Percentiles rank a stretch among this genome's conserved stretches.
These are phyloP conservation scores for Protobothrops flavoviridis DNA, from an alignment of 2,113 vertebrate genomes.

Conservation along the genomic window DNA sequence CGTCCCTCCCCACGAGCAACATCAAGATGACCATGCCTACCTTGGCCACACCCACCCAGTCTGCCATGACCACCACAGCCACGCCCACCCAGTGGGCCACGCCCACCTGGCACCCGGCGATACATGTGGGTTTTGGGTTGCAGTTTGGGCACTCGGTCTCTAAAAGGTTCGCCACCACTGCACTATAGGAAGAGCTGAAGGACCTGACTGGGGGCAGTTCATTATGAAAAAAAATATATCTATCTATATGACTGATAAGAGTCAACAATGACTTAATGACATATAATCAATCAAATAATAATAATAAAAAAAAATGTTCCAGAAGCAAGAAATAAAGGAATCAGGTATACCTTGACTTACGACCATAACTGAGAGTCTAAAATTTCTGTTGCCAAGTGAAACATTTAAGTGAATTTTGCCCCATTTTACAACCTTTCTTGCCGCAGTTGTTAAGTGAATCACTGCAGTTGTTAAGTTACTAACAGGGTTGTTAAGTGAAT, in stretches of 20 bases:
- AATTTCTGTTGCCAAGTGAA: not conserved
- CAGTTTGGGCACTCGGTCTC: no score
- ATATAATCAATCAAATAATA: not conserved
- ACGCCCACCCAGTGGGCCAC: no score
- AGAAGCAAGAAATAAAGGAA: not conserved
- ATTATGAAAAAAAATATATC: not conserved
- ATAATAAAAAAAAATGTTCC: not conserved
- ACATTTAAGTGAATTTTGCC: not conserved
- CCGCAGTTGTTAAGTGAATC: not conserved
- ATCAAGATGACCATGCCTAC: no score
- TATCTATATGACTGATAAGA: not conserved
- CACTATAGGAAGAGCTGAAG: not conserved
- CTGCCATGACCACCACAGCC: no score
- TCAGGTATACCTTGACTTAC: not conserved
- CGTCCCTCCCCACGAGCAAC: no score
- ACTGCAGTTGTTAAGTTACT: not conserved
- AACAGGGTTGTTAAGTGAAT: not conserved
- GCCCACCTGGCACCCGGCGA: no score
- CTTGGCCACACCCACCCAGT: no score
- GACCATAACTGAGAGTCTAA: not conserved
- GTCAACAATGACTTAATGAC: not conserved
- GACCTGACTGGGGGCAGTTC: not conserved
- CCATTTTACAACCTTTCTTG: not conserved
- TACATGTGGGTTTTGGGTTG: no score
- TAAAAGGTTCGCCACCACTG: no score